Base-by-base conservation (phyloP, 2,797 vertebrate species). In the Florisuga fusca region DNA sequence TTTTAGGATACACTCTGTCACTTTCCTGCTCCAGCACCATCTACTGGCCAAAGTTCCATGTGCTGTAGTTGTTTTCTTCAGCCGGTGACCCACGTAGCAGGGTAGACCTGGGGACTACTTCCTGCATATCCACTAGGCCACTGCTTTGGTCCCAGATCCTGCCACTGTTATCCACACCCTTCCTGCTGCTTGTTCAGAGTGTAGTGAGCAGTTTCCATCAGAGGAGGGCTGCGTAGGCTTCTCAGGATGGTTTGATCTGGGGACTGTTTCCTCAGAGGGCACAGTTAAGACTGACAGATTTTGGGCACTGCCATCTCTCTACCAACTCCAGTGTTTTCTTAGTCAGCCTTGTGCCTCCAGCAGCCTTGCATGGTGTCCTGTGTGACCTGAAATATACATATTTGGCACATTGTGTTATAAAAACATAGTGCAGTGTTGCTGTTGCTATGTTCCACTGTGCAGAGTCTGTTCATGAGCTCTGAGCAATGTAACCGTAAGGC, bases 1-100 rank as follows among this genome's bases (percentile, higher is more conserved):
- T 45, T 18, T 73, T 25, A 26, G 59, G 31, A 22, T 64, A 2
- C 31, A 19, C 48, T 29, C 18, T 69, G 13, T 31, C 5, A 0
- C 53, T 61, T 31, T 54, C 29, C 34, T 33, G n/a, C 61, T 79
- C 34, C 58, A 79, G 88, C 93, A 91, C 93, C 86, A 83, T 63
- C 84, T 95, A 7, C 73, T 91, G 91, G 86, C 78, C 36, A 7
- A 26, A 84, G 75, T 12, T 23, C 41, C 9, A 2, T 0, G 1
- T 29, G 62, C 7, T 27, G 19, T 14, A 45, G 72, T n/a, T 38
- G 26, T 26, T 33, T 38, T 81, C 15, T 18, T 45, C 58, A 1
- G 10, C n/a, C 69, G 83, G 38, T 36, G 61, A 57, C n/a, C 53
- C 6, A 2, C 14, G 7, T 6, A 10, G 22, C 3, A 5, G 2